Evolutionary conservation across 2,113 vertebrate species (phyloP).

Genomic region (Cryptomyrus ogoouensis): DNA sequence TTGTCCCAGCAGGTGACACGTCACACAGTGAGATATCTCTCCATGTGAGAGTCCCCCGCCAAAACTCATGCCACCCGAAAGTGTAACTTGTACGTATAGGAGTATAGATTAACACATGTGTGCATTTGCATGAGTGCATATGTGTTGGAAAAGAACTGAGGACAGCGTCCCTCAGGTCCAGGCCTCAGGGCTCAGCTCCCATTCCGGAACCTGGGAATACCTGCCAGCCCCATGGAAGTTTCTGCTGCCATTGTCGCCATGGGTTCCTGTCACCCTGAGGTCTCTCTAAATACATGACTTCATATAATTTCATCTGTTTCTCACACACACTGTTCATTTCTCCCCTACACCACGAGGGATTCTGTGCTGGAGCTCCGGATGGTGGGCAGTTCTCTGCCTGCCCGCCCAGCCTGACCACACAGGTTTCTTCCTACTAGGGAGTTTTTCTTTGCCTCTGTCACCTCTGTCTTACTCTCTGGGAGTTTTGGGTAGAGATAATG

Average conservation of each 20-base stretch:
- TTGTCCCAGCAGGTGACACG: not conserved
- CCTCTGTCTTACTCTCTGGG: not conserved
- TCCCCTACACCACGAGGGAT: not conserved
- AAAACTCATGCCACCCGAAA: not conserved
- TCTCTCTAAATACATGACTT: constrained; percentile 46
- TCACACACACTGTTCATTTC: not conserved
- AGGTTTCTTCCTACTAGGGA: not conserved
- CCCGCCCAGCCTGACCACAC: too few relatives aligned
- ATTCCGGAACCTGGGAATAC: constrained; percentile 32
- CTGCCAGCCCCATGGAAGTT: constrained; percentile 28
- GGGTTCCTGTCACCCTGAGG: not conserved
- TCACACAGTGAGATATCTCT: not conserved
- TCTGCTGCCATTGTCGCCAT: constrained; percentile 28
- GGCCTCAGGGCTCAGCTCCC: constrained; percentile 43
- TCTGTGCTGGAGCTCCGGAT: too few relatives aligned
- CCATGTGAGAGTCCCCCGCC: not conserved
- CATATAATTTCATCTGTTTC: constrained; percentile 41
- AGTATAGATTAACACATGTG: not conserved
- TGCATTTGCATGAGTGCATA: not conserved
- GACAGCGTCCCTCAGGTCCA: constrained; percentile 36
- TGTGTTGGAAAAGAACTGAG: constrained; percentile 28
- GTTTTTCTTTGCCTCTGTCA: not conserved
- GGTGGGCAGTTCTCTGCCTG: too few relatives aligned
- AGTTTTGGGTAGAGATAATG: not conserved
- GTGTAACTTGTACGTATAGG: not conserved